Evolutionary conservation across 2,113 vertebrate genomes (phyloP).

Genomic region (Microcebus tavaratra): DNA sequence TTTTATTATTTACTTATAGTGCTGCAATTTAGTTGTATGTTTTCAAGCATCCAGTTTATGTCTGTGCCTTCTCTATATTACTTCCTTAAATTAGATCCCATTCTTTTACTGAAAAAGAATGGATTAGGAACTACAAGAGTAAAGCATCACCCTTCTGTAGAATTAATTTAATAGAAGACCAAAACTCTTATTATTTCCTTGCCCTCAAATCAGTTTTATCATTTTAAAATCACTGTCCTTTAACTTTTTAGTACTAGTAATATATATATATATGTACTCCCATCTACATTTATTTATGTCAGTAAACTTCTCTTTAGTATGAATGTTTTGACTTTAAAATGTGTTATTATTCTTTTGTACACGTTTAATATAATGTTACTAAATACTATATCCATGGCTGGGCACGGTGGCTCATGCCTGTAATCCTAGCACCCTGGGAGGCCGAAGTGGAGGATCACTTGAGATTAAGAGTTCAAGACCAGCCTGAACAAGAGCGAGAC

Average conservation of each 20-base stretch:
- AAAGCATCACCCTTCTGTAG: not conserved
- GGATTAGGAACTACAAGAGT: not conserved
- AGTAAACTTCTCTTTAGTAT: not conserved
- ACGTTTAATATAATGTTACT: not conserved
- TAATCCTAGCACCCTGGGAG: no score
- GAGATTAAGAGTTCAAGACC: no score
- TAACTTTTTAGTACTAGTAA: not conserved
- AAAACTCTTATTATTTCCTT: not conserved
- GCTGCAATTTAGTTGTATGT: not conserved
- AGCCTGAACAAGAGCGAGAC: no score
- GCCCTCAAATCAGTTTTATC: not conserved
- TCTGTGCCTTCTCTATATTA: not conserved
- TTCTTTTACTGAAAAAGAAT: not conserved
- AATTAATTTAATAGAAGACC: not conserved
- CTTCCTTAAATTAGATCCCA: not conserved
- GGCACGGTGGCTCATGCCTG: no score
- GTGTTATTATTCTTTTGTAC: not conserved
- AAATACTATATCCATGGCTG: not conserved
- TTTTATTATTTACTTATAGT: not conserved
- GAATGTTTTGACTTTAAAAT: not conserved
- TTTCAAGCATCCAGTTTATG: not conserved
- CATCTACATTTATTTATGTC: not conserved
- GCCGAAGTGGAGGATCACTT: no score
- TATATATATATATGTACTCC: not conserved
- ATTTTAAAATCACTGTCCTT: not conserved